These are phyloP conservation scores for Parnassius glacialis DNA, from an alignment of 2,888 invertebrate genomes.

Conservation along the genomic window DNA sequence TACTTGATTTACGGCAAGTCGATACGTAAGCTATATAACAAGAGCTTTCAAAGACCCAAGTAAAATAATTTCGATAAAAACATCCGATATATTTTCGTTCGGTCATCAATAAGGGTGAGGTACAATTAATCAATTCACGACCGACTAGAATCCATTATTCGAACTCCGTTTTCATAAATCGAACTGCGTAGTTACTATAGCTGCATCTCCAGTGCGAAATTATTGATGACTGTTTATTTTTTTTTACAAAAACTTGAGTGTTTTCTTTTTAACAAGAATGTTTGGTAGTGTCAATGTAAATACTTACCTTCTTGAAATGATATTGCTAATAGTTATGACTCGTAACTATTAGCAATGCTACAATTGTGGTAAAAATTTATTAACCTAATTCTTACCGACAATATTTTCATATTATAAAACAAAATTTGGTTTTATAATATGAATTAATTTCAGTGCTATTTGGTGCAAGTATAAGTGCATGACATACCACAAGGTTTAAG, in stretches of 20 bases:
- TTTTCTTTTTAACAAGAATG: background rate
- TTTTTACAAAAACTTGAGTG: background rate
- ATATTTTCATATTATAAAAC: too few species aligned
- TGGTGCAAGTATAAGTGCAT: too few species aligned
- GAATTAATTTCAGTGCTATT: too few species aligned
- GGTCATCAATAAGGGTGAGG: slow-evolving; percentile 28
- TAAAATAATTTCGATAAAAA: slow-evolving; percentile 19
- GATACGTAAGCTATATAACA: slow-evolving; percentile 11
- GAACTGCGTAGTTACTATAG: slow-evolving; percentile 27
- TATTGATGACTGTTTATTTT: slow-evolving; percentile 11
- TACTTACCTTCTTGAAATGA: background rate
- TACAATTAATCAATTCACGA: slow-evolving; percentile 30
- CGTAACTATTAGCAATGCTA: too few species aligned
- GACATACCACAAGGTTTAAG: too few species aligned
- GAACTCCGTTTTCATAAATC: slow-evolving; percentile 35
- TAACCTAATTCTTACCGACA: too few species aligned
- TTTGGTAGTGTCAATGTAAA: background rate
- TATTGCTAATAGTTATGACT: background rate
- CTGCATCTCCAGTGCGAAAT: background rate
- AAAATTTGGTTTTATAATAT: too few species aligned
- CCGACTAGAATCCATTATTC: slow-evolving; percentile 21
- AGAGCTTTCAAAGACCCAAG: background rate
- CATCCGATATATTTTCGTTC: slow-evolving; percentile 31
- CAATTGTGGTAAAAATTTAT: too few species aligned
- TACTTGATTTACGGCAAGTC: slow-evolving; percentile 19